These are phyloP conservation scores for Cliona cf. orientalis DNA, from an alignment of 37 sponge, comb jelly and placozoan species.

Conservation along the genomic window DNA sequence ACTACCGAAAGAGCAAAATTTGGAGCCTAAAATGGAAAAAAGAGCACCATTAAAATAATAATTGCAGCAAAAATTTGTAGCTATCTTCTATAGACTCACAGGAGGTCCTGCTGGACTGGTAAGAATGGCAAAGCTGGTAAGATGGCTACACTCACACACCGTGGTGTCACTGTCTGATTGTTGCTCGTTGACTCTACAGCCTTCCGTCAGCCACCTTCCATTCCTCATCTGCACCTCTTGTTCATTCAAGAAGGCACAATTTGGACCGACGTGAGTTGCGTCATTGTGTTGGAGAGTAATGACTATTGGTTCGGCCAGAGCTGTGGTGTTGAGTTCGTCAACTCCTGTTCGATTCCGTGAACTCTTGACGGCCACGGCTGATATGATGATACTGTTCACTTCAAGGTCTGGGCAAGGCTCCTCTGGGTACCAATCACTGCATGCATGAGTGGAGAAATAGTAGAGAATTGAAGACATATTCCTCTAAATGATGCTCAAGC, in stretches of 20 bases:
- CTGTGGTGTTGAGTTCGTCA: conserved; percentile 26
- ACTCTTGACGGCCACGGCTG: conserved; percentile 32
- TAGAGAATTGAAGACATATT: not conserved
- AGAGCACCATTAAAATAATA: too few relatives aligned
- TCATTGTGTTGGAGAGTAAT: conserved; percentile 59
- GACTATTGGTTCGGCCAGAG: conserved; percentile 38
- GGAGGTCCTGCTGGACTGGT: conserved; percentile 60
- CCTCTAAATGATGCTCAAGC: too few relatives aligned
- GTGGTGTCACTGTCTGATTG: conserved; percentile 12
- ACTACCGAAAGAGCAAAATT: conserved; percentile 44
- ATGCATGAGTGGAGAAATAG: not conserved
- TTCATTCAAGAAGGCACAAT: conserved; percentile 44
- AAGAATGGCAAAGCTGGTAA: conserved; percentile 82
- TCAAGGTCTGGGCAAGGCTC: not conserved
- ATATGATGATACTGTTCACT: conserved; percentile 63
- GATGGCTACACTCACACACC: conserved; percentile 73
- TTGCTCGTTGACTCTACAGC: not conserved
- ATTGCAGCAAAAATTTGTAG: too few relatives aligned
- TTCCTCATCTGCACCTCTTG: not conserved
- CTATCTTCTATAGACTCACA: conserved; percentile 28
- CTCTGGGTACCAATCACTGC: conserved; percentile 31
- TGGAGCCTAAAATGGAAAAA: conserved; percentile 10
- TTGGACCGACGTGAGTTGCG: not conserved
- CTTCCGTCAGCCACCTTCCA: conserved; percentile 22
- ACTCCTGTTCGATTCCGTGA: not conserved